Evolutionary conservation across 1,140 invertebrate genomes (phyloP).

Genomic region (Brachionus rubens): DNA sequence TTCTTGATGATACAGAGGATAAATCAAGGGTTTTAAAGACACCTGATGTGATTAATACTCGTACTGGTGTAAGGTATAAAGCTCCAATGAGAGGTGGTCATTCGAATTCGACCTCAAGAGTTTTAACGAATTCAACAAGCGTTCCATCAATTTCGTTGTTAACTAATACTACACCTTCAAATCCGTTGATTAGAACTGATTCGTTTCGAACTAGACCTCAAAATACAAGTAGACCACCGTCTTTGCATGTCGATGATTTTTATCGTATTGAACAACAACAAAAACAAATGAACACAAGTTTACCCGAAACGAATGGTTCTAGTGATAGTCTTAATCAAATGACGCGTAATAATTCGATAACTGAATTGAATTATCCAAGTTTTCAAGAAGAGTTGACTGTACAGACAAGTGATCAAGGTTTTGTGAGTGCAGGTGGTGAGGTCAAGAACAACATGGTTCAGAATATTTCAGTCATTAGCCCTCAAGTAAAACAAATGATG

Average conservation of each 20-base stretch:
- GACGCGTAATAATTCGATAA: background rate
- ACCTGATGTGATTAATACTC: constrained; percentile 30
- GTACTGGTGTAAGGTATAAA: constrained; percentile 30
- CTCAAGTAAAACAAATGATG: background rate
- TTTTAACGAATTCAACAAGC: background rate
- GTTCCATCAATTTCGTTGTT: background rate
- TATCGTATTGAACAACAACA: constrained; percentile 37
- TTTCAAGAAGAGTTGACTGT: background rate
- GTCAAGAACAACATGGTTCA: no score
- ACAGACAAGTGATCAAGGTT: background rate
- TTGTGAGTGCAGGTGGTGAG: background rate
- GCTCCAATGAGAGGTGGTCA: constrained; percentile 43
- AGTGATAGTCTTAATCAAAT: background rate
- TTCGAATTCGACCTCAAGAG: background rate
- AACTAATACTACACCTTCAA: background rate
- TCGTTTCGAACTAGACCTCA: constrained; percentile 11
- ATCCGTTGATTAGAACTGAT: background rate
- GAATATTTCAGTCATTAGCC: background rate
- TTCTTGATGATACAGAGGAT: background rate
- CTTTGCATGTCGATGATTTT: constrained; percentile 47
- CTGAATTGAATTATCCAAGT: background rate
- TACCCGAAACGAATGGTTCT: background rate
- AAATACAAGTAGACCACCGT: constrained; percentile 45
- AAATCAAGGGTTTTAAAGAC: background rate
- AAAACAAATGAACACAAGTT: constrained; percentile 20